These are phyloP conservation scores for Coleophora deauratella DNA, from an alignment of 2,888 invertebrate genomes.

Conservation along the genomic window DNA sequence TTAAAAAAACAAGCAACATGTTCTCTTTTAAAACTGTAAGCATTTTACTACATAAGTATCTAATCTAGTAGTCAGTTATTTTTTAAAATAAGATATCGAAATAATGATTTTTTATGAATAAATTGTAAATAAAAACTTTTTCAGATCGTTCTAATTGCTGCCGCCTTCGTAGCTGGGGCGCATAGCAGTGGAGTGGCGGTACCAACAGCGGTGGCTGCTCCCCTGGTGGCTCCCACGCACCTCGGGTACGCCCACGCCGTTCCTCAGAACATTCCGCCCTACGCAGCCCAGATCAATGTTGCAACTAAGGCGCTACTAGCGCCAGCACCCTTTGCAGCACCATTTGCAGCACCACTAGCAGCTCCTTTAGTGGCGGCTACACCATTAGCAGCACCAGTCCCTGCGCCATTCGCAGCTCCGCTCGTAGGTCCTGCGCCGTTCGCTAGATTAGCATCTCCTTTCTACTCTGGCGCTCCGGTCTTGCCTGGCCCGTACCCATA, in stretches of 20 bases:
- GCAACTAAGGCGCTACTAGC: conserved; percentile 56
- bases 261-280: conserved; percentile 77
- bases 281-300: conserved; percentile 75
- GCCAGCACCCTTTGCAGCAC: conserved; percentile 28
- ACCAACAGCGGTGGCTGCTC: conserved; percentile 46
- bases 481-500: background rate
- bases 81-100: background rate
- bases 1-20: conserved; percentile 56
- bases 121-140: too few species aligned
- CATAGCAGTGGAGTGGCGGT: conserved; percentile 53
- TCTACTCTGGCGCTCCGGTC: conserved; percentile 6
- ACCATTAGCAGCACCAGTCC: conserved; percentile 20
- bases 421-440: conserved; percentile 9
- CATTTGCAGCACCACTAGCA: conserved; percentile 18
- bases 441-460: conserved; percentile 14
- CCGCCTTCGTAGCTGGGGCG: conserved; percentile 43
- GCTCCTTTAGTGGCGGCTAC: conserved; percentile 28
- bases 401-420: conserved; percentile 20
- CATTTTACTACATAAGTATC: background rate
- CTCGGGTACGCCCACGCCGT: conserved; percentile 73
- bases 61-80: background rate
- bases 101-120: too few species aligned
- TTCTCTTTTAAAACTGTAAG: conserved; percentile 69
- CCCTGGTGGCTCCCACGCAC: conserved; percentile 68
- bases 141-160: conserved; percentile 62